Base-by-base conservation (phyloP, 2,113 vertebrate genomes). In the Alethe diademata region DNA sequence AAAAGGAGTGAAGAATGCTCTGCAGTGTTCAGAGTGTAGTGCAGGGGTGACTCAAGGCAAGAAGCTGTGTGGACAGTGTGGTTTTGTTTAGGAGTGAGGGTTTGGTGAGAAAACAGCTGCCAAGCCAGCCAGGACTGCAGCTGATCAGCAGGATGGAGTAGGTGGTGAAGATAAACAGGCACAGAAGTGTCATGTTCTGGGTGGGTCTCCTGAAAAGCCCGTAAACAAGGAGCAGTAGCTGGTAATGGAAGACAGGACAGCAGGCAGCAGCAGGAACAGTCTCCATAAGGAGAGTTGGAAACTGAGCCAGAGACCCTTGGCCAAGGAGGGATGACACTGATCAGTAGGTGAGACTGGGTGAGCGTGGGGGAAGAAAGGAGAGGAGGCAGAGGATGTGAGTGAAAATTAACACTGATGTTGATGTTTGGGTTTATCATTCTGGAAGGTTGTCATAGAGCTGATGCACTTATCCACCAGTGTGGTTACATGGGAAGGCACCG, bases 401-500 rank as follows among this genome's bases (percentile, higher is more conserved):
- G 35, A 61, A 67, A 36, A 66, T 35, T 36, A 48, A n/a, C 14
- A 11, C 12, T 26, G 20, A 1, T 48, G 20, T 14, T 22, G 31
- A 28, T 3, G 1, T 57, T 43, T 38, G 38, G 18, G 26, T 57
- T 88, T 65, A 5, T 31, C 19, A 42, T 6, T 6, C 36, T 66
- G 43, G 20, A 82, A 53, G 24, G 31, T 11, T 75, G 43, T 19
- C 31, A 25, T 4, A 33, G 53, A 75, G 38, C 67, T 66, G 35
- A 73, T 54, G 31, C 24, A 28, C 9, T 67, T 10, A 33, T 6
- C 28, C 6, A 1, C 8, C 64, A 45, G 13, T 54, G 24, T 0
- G 0, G 40, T 60, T 78, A 56, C 19, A 3, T 45, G 35, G 33
- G 22, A 64, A 47, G 29, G 38, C 53, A 78, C 10, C 0, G 0